Evolutionary conservation across 1,140 invertebrate genomes (phyloP), one percentile per base, ranked within the genome.

Genomic region (Aradophagus sp.): DNA sequence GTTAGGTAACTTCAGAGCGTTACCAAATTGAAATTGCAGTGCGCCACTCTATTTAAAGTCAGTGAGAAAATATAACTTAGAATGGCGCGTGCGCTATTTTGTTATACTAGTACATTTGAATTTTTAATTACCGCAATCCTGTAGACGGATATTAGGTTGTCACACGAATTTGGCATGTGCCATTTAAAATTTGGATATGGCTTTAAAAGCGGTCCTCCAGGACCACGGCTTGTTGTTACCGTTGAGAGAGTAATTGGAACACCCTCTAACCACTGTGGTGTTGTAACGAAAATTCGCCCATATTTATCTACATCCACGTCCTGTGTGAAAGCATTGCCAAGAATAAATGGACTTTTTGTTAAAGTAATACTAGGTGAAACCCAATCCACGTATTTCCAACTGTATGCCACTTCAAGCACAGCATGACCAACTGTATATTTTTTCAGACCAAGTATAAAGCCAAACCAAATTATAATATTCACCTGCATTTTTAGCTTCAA

Each of bases 161-260:
- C 66, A 44, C 86, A 87, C 38, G 75, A 67, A 50, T 56, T 45
- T 8, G 75, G 65, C 3, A 31, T 68, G 52, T 84, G 79, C 85
- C 85, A 87, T 20, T 59, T 69, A 80, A 79, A 86, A 55, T 84
- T 77, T 1, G 86, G 86, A 56, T 86, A 87, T 0, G 86, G 85
- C 1, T 71, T 56, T 4, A 86, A 73, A 5, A 84, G 63, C 23
- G 78, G 84, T 15, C 83, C 82, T 5, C 83, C 84, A 0, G 59
- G 44, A 5, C 80, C 83, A 1, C 50, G 10, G 7, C 26, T 17
- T 35, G 76, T 70, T 20, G 79, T 81, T n/a, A 86, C 44, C 48
- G 77, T 59, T 8, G 83, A 84, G 34, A 87, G 74, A 8, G 80
- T 81, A 75, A 86, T 79, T 31, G 86, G 86, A 5, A 81, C 78